Evolutionary conservation across 92 coral and sea anemone species (phyloP).

Genomic region (Muricea muricata): DNA sequence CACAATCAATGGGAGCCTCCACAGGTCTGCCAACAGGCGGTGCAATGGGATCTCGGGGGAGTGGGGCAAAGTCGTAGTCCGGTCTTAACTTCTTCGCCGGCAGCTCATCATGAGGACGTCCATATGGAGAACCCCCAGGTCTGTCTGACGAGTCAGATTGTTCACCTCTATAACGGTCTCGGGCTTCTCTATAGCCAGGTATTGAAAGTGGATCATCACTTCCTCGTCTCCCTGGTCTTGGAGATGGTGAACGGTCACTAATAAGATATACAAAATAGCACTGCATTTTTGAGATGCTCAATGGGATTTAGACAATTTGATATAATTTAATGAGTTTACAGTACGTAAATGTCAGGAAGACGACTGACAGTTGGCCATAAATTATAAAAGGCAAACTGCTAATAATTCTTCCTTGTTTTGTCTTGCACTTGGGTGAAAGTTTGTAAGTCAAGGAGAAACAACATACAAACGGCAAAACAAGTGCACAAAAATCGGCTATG

Average conservation of each 20-base stretch:
- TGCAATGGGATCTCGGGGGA: conserved; percentile 55
- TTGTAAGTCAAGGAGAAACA: neutral
- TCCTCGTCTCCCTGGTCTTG: conserved; percentile 10
- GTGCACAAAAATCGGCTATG: neutral
- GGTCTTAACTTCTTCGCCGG: conserved; percentile 87
- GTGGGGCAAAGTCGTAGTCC: conserved; percentile 67
- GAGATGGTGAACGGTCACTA: conserved; percentile 34
- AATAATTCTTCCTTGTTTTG: conserved; percentile 27
- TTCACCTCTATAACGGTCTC: conserved; percentile 88
- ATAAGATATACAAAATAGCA: neutral
- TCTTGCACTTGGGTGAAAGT: conserved; percentile 39
- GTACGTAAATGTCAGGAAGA: conserved; percentile 34
- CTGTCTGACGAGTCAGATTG: conserved; percentile 62
- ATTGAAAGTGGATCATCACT: conserved; percentile 72
- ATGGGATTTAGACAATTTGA: too few relatives aligned
- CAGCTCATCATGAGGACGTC: conserved; percentile 66
- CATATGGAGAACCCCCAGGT: neutral
- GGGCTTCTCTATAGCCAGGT: conserved; percentile 42
- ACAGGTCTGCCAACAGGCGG: conserved; percentile 64
- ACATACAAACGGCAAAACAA: conserved; percentile 33
- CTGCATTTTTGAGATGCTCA: too few relatives aligned
- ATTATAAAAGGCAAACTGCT: conserved; percentile 8
- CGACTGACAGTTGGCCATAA: conserved; percentile 27
- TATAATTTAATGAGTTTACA: too few relatives aligned
- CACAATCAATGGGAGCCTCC: conserved; percentile 97